Percentiles rank a stretch among this genome's conserved stretches.
Evolutionary conservation across 2,888 invertebrate genomes (phyloP).

Genomic region (Dorcus parallelipipedus): DNA sequence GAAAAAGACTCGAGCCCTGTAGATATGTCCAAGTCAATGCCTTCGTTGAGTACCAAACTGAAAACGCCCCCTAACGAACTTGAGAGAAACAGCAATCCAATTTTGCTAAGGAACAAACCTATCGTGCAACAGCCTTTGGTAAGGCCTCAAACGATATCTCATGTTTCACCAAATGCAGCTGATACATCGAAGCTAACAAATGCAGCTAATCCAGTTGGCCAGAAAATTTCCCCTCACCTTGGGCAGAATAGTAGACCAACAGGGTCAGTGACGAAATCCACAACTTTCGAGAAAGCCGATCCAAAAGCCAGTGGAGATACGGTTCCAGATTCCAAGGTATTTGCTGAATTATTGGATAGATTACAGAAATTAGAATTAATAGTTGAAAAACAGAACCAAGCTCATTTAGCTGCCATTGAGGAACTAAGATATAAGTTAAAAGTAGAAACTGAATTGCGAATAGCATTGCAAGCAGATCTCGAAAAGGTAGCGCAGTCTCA

Average conservation of each 20-base stretch:
- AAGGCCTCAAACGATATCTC: conserved; percentile 29
- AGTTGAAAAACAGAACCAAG: conserved; percentile 57
- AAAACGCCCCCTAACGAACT: conserved; percentile 38
- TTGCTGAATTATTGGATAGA: conserved; percentile 44
- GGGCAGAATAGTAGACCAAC: conserved; percentile 12
- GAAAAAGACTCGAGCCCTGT: conserved; percentile 26
- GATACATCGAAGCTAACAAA: conserved; percentile 7
- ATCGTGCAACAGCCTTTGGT: conserved; percentile 19
- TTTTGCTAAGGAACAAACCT: conserved; percentile 26
- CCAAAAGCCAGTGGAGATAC: conserved; percentile 9
- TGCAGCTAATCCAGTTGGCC: conserved; percentile 1
- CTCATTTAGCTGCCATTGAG: conserved; percentile 60
- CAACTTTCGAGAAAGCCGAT: conserved; percentile 17
- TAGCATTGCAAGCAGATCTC: conserved; percentile 61
- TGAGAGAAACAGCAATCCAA: conserved; percentile 31
- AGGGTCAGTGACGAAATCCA: conserved; percentile 11
- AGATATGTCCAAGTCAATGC: conserved; percentile 37
- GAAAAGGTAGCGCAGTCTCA: conserved; percentile 65
- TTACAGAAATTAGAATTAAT: conserved; percentile 57
- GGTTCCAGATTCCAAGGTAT: conserved; percentile 33
- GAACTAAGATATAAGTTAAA: conserved; percentile 61
- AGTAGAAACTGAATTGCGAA: conserved; percentile 62
- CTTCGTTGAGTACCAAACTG: conserved; percentile 26
- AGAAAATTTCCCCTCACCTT: conserved; percentile 9
- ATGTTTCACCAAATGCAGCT: conserved; percentile 19